A percentile compares a stretch with the other conserved stretches of the same genome.
Conservation (phyloP, 2,797 vertebrate genomes). For the Argya squamiceps region DNA sequence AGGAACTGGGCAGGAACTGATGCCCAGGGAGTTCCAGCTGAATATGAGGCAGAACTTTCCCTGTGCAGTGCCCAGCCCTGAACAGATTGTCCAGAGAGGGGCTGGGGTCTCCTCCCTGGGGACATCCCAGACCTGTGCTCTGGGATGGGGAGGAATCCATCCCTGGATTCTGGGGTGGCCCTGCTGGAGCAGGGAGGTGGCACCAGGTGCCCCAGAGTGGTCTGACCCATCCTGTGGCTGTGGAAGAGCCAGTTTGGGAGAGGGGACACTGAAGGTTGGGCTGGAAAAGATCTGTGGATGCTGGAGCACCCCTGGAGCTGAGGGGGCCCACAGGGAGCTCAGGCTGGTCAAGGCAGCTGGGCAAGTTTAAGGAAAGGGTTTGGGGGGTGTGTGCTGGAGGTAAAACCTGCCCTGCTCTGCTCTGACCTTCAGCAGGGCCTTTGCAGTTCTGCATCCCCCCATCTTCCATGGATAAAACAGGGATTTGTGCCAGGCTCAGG, state of each 20-base stretch:
- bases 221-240: neutral
- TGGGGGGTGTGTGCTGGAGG: neutral
- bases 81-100: neutral
- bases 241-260: neutral
- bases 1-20: too few species aligned
- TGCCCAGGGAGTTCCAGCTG: neutral
- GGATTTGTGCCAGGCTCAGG: neutral
- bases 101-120: neutral
- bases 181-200: neutral
- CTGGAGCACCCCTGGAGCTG: neutral
- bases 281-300: neutral
- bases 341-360: neutral
- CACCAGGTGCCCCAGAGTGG: neutral
- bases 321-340: neutral
- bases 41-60: neutral
- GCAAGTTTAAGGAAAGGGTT: neutral
- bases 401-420: neutral
- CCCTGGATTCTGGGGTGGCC: neutral
- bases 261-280: neutral
- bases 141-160: too few species aligned
- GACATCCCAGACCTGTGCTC: neutral
- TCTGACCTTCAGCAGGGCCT: neutral
- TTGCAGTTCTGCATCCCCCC: rapidly evolving
- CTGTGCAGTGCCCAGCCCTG: neutral
- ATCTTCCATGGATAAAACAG: neutral